Conservation (phyloP, 2,888 invertebrate species). For the Polymixis flavicincta region DNA sequence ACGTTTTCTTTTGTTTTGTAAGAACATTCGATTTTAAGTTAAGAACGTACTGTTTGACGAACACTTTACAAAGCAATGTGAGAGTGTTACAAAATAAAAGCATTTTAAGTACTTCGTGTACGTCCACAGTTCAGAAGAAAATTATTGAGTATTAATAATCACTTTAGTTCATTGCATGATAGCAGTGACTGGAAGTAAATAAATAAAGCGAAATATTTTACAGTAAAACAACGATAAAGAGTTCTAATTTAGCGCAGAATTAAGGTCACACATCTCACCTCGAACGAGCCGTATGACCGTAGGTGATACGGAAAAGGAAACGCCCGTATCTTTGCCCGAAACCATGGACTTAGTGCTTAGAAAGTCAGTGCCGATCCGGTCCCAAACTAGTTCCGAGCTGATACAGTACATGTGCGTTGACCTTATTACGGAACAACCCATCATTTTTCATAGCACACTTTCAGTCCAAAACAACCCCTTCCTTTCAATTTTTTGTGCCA, state of each 20-base stretch:
- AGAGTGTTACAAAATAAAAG: neutral
- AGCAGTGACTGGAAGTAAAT: neutral
- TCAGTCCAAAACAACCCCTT: constrained; percentile 4
- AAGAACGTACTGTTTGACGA: neutral
- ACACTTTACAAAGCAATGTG: neutral
- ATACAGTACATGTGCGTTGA: neutral
- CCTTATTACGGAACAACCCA: neutral
- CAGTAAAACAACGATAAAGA: neutral
- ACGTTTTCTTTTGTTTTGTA: neutral
- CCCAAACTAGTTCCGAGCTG: neutral
- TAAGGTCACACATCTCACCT: neutral
- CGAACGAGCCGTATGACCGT: accelerated
- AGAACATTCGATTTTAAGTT: neutral
- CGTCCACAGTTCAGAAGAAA: too few relatives aligned
- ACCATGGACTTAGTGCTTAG: too few relatives aligned
- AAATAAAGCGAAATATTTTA: neutral
- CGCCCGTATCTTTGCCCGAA: too few relatives aligned
- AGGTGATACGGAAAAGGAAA: too few relatives aligned
- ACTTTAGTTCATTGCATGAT: neutral
- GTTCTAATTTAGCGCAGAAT: neutral
- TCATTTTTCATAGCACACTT: constrained; percentile 18
- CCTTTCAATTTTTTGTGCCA: constrained; percentile 27
- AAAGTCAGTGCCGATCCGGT: too few relatives aligned
- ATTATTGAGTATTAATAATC: neutral
- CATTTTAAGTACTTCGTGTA: neutral